A percentile compares a stretch with the other conserved stretches of the same genome.
phyloP scores from a whole-genome alignment of 2,113 vertebrate genomes.

The Sinocyclocheilus anshuiensis region DNA sequence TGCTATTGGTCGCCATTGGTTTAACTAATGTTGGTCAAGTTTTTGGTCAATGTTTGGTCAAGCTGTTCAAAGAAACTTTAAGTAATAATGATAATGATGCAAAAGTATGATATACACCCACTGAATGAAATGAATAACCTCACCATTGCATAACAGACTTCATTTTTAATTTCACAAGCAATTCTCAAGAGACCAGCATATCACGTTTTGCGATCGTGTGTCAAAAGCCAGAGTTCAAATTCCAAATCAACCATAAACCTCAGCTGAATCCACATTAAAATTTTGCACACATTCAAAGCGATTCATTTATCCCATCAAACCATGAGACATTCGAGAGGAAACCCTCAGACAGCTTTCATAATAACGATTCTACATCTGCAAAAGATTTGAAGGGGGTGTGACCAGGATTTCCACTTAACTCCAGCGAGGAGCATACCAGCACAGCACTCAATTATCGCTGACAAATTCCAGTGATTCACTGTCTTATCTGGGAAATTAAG shows the following conservation, averaged over 20 bases:
- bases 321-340: conserved; percentile 26
- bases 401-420: not conserved
- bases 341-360: conserved; percentile 20
- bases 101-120: not conserved
- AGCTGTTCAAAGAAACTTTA: not conserved
- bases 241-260: conserved; percentile 62
- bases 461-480: conserved; percentile 50
- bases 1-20: not conserved
- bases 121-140: not conserved
- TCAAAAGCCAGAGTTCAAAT: conserved; percentile 65
- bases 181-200: conserved; percentile 58
- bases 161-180: conserved; percentile 56
- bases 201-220: conserved; percentile 66
- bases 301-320: conserved; percentile 34
- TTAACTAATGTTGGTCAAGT: not conserved
- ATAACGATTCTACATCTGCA: conserved; percentile 26
- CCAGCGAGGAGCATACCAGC: not conserved
- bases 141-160: conserved; percentile 51
- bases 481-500: conserved; percentile 63
- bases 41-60: not conserved
- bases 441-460: conserved; percentile 23
- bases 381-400: conserved; percentile 25
- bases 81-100: not conserved
- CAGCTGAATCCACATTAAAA: conserved; percentile 50
- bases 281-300: conserved; percentile 49